Conservation (phyloP, 2,888 invertebrate species). For the Stenodema calcarata region DNA sequence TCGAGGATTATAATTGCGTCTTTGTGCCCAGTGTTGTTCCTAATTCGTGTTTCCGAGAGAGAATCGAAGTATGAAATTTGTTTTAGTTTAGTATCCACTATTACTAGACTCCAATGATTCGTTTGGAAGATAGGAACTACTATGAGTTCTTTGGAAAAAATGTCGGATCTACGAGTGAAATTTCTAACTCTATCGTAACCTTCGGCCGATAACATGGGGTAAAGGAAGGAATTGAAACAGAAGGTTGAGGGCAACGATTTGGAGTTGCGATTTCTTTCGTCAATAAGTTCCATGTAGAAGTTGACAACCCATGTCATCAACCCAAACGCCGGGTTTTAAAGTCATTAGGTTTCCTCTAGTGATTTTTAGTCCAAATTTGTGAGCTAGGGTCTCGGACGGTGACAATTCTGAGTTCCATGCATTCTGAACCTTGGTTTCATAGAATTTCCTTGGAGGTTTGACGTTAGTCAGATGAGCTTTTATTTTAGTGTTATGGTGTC, state of each 20-base stretch:
- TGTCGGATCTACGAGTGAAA: too few species aligned
- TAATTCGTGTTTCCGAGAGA: too few species aligned
- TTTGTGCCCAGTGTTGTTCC: too few species aligned
- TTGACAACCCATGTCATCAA: slow-evolving; percentile 8
- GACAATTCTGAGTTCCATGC: neutral
- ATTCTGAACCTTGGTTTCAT: neutral
- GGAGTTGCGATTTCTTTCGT: neutral
- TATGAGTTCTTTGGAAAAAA: too few species aligned
- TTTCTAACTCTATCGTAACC: slow-evolving; percentile 18
- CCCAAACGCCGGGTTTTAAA: neutral
- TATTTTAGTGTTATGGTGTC: slow-evolving; percentile 8
- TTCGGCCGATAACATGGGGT: neutral
- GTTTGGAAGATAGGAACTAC: too few species aligned
- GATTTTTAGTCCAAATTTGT: neutral
- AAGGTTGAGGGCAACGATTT: neutral
- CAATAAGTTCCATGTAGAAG: neutral
- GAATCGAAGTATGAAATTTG: too few species aligned
- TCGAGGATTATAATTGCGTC: too few species aligned
- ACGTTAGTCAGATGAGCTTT: slow-evolving; percentile 39
- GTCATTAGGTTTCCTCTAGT: neutral
- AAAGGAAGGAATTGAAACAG: neutral
- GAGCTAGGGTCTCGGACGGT: neutral
- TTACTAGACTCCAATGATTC: too few species aligned
- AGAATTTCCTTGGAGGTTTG: slow-evolving; percentile 32
- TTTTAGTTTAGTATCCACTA: too few species aligned